These are phyloP conservation scores for Cecidostiba fungosa DNA, from an alignment of 2,888 invertebrate genomes.

Conservation along the genomic window DNA sequence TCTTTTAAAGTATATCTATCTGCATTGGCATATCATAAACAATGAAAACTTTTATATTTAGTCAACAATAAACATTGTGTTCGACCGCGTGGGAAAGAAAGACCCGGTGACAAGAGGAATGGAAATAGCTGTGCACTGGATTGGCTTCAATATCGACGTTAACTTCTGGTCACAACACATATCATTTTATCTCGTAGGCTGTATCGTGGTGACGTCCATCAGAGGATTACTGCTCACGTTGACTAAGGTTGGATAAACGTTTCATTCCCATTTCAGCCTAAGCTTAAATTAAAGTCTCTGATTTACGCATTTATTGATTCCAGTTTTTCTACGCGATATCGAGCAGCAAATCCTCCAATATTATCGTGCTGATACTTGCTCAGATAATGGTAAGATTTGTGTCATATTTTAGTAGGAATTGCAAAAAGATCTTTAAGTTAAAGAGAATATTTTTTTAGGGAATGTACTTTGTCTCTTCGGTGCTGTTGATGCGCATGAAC, in stretches of 20 bases:
- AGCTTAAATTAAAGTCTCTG: not conserved
- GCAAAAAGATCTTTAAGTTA: not conserved
- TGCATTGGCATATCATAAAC: not conserved
- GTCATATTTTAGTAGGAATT: constrained; percentile 14
- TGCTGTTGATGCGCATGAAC: constrained; percentile 98
- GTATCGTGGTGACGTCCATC: constrained; percentile 98
- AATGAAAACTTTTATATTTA: constrained; percentile 75
- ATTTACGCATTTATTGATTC: constrained; percentile 74
- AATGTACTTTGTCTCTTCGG: constrained; percentile 99
- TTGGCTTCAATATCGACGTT: constrained; percentile 97
- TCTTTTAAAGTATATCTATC: not conserved
- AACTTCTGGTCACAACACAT: constrained; percentile 99
- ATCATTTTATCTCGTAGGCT: constrained; percentile 97
- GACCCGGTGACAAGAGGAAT: constrained; percentile 98
- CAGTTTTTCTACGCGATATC: constrained; percentile 99
- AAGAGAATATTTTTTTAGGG: constrained; percentile 84
- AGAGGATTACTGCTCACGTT: constrained; percentile 96
- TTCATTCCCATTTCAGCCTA: not conserved
- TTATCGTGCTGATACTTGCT: constrained; percentile 97
- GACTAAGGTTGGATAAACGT: constrained; percentile 88
- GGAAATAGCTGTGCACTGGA: constrained; percentile 97
- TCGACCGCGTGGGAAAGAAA: constrained; percentile 98
- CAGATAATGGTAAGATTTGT: constrained; percentile 92
- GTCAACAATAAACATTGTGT: constrained; percentile 99
- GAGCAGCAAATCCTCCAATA: constrained; percentile 98